Evolutionary conservation across 2,888 invertebrate species (phyloP).

Genomic region (Thecocarcelia acutangulata): DNA sequence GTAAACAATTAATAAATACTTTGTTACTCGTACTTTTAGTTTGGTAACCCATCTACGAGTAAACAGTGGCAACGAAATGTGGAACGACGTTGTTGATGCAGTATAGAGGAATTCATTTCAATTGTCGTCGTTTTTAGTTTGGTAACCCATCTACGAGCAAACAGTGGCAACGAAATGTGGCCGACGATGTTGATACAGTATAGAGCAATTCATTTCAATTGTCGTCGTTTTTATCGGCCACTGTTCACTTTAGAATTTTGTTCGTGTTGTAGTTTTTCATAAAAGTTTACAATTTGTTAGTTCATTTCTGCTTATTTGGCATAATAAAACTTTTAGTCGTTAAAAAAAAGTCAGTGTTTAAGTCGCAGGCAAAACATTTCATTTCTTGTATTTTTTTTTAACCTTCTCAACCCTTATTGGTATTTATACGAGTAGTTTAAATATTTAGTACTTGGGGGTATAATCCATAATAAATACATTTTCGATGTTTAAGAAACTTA

Average conservation of each 20-base stretch:
- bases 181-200: background rate
- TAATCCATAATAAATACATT: conserved; percentile 70
- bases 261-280: conserved; percentile 5
- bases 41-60: conserved; percentile 5
- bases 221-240: background rate
- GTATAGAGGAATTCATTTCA: background rate
- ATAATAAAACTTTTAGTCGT: conserved; percentile 50
- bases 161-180: conserved; percentile 22
- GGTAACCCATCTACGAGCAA: background rate
- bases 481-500: conserved; percentile 62
- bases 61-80: conserved; percentile 18
- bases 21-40: conserved; percentile 40
- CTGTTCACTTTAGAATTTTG: background rate
- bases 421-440: conserved; percentile 67
- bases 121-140: background rate
- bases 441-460: conserved; percentile 67
- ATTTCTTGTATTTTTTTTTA: conserved; percentile 27
- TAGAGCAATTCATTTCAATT: background rate
- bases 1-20: conserved; percentile 69
- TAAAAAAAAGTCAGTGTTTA: conserved; percentile 21
- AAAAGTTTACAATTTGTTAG: conserved; percentile 20
- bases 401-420: conserved; percentile 66
- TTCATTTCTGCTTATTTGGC: conserved; percentile 56
- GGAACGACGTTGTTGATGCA: too few relatives aligned
- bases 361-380: background rate